Evolutionary conservation across 2,113 vertebrate genomes (phyloP).

Genomic region (Mustela lutreola): DNA sequence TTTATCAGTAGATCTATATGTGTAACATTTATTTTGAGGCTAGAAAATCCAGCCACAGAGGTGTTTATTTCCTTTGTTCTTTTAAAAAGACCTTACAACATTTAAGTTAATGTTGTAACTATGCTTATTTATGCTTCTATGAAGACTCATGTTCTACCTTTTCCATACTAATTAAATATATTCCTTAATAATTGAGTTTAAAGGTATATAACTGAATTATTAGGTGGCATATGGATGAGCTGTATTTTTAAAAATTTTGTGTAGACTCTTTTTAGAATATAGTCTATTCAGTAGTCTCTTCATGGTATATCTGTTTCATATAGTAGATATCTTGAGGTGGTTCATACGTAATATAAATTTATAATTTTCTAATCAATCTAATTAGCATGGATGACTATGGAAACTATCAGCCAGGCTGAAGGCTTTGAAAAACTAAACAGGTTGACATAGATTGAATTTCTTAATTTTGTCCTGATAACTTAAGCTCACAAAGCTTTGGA

Average conservation of each 20-base stretch:
- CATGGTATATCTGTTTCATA: not conserved
- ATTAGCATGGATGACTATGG: slow-evolving; percentile 52
- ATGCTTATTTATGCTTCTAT: not conserved
- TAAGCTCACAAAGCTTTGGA: slow-evolving; percentile 30
- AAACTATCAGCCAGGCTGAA: not conserved
- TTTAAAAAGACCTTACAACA: not conserved
- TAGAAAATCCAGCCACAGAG: slow-evolving; percentile 7
- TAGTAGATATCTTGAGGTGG: slow-evolving; percentile 47
- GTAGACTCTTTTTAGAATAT: not conserved
- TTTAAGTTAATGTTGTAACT: slow-evolving; percentile 27
- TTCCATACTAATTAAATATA: not conserved
- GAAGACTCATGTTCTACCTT: not conserved
- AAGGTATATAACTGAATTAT: not conserved
- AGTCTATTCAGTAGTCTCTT: not conserved
- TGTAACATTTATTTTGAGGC: slow-evolving; percentile 27
- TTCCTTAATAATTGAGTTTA: not conserved
- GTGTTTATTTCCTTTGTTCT: not conserved
- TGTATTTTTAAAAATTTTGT: slow-evolving; percentile 41
- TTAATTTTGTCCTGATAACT: slow-evolving; percentile 40
- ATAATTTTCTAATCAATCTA: slow-evolving; percentile 61
- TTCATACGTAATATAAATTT: slow-evolving; percentile 35
- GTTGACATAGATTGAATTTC: slow-evolving; percentile 12
- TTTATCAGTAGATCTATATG: not conserved
- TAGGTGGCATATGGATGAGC: slow-evolving; percentile 35
- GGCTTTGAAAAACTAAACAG: slow-evolving; percentile 30